Base-by-base conservation (phyloP, 2,888 invertebrate genomes). In the Limulus polyphemus region DNA sequence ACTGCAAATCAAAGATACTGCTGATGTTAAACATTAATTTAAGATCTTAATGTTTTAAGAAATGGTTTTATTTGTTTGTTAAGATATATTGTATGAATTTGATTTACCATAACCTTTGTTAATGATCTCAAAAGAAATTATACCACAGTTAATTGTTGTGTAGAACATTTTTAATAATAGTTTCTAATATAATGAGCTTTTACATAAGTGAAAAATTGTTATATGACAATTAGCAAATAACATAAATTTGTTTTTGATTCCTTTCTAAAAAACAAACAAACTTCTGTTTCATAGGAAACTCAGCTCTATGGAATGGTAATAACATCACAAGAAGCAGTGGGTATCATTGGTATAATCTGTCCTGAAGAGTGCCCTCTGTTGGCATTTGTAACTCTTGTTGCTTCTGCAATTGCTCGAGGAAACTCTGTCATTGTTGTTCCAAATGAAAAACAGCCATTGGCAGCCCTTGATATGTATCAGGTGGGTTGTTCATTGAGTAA, bases 261-360 rank as follows among this genome's bases (percentile, higher is more conserved):
- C n/a, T 57, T 49, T 14, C 11, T 32, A 49, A 14, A 47, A 14
- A 49, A 12, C 16, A 14, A 56, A 14, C 50, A 49, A 13, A 54
- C 11, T 47, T 47, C 32, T 51, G 49, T 58, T 49, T 55, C 49
- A 0, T 14, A 64, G 63, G 59, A 64, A 49, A 77, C 77, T 0
- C 73, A 74, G 11, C 66, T 76, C 46, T 76, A 76, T 66, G 77
- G 77, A 13, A 73, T 73, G 47, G 77, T 77, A 32, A 68, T 75
- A 11, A 74, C 76, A 68, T 67, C 75, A n/a, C 73, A 76, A 64
- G 77, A 77, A 63, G 75, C 78, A 13, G 70, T 78, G 11, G 79
- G 79, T 14, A 75, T 78, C 56, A 74, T 79, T 55, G 79, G 76
- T 16, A 75, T 78, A 55, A 74, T 75, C 47, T 77, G 77, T 67